Conservation (phyloP, 1,140 invertebrate species). For the Drosophila tsacasi region DNA sequence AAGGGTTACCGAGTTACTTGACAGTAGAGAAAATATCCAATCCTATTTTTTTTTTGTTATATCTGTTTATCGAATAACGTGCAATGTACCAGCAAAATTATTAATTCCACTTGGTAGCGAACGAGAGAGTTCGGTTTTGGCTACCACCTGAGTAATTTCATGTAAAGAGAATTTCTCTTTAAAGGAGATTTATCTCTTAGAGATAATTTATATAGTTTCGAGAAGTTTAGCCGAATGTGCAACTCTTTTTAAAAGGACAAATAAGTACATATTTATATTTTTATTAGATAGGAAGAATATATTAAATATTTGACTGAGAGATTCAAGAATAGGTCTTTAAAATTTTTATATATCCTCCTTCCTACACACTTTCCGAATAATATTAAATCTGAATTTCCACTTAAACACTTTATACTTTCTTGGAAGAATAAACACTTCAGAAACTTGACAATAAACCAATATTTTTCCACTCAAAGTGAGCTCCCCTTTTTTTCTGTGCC, state of each 20-base stretch:
- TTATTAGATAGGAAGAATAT: no score
- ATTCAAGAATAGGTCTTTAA: no score
- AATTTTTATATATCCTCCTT: no score
- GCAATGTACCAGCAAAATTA: background rate
- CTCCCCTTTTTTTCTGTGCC: background rate
- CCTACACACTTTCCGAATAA: background rate
- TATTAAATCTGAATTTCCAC: no score
- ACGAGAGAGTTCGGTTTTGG: background rate
- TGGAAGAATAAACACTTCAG: background rate
- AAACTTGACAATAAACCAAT: background rate
- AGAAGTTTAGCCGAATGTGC: no score
- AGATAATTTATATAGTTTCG: no score
- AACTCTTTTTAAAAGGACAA: no score
- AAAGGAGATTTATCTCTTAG: no score
- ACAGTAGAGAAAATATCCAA: background rate
- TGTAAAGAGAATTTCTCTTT: no score
- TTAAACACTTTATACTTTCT: background rate
- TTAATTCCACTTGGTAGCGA: background rate
- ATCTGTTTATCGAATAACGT: background rate
- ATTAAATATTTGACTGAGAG: no score
- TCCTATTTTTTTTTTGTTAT: fast-evolving
- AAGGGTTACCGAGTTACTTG: background rate
- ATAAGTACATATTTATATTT: no score
- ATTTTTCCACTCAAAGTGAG: background rate
- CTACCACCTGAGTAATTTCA: background rate